Percentiles rank a stretch among this genome's conserved stretches.
These are phyloP conservation scores for Erinaceus europaeus DNA, from an alignment of 2,113 vertebrate genomes.

Conservation along the genomic window DNA sequence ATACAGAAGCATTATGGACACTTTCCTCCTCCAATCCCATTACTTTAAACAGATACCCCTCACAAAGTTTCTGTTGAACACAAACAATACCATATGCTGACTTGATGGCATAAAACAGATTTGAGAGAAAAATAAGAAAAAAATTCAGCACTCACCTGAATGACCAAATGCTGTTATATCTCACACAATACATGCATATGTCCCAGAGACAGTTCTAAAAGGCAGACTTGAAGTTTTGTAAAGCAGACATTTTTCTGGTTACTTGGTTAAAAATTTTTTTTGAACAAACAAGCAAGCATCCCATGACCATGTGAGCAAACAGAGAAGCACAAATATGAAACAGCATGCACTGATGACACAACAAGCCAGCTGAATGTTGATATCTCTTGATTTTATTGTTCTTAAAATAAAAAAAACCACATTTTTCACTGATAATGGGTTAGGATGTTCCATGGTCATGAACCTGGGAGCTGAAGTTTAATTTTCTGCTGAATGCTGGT, in stretches of 20 bases:
- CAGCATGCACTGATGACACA: not conserved
- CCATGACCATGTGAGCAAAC: fast-evolving
- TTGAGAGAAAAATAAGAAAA: not conserved
- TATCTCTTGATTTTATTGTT: conserved; percentile 43
- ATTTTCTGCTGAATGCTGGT: conserved; percentile 1
- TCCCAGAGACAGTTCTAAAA: not conserved
- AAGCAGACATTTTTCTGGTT: not conserved
- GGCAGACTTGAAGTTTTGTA: not conserved
- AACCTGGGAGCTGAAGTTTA: not conserved
- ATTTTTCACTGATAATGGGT: conserved; percentile 42
- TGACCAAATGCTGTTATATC: too few relatives aligned
- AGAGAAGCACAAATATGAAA: not conserved
- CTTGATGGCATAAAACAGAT: not conserved
- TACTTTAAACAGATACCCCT: not conserved
- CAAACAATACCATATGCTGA: not conserved
- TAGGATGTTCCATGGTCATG: conserved; percentile 28
- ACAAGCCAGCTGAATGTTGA: not conserved
- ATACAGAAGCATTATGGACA: not conserved
- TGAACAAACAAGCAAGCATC: not conserved
- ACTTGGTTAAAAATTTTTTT: not conserved
- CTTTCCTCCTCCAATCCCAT: not conserved
- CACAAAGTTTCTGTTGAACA: not conserved
- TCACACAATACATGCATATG: not conserved
- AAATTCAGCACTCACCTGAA: not conserved
- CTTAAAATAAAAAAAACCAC: conserved; percentile 66